Base-by-base conservation (phyloP, 2,888 invertebrate genomes). In the Habrosyne pyritoides region DNA sequence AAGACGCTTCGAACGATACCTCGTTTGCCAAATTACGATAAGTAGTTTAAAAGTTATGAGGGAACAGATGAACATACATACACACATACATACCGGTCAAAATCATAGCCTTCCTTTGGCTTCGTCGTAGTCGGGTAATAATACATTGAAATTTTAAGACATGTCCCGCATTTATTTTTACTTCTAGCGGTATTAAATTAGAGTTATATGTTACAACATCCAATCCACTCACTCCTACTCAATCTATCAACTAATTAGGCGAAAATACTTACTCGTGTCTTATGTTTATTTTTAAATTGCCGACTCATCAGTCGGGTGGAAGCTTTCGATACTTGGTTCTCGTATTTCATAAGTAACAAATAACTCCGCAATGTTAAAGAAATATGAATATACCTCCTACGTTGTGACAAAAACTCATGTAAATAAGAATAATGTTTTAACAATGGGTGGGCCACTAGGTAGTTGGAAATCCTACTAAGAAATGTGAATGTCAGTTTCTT, bases 161-260 rank as follows among this genome's bases (percentile, higher is more conserved):
- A 5, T 33, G n/a, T 0, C 5, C 30, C 5, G n/a, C n/a, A 33
- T n/a, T 33, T 42, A 42, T 42, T 42, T 18, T 42, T 42, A 42
- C n/a, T 33, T 33, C 33, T 33, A n/a, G n/a, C n/a, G 33, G n/a
- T n/a, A 30, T 30, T 30, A 33, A 33, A 33, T n/a, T n/a, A n/a
- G 33, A 33, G n/a, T 33, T 33, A n/a, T 18, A 42, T 42, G 18
- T 42, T 14, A 18, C 42, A 14, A 42, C 14, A 42, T 42, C 42
- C 18, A 42, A n/a, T 18, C 18, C 42, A 42, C 8, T 18, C 42
- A 42, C 42, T 18, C 42, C 42, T 42, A 42, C 14, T 42, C 14
- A 42, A 42, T 42, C 42, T 42, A 42, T 42, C 42, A 42, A 42
- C 42, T 42, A 18, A 42, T 42, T 42, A 42, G 42, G 42, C 18